phyloP scores from a whole-genome alignment of 2,888 invertebrate genomes.

The Hesperia comma region DNA sequence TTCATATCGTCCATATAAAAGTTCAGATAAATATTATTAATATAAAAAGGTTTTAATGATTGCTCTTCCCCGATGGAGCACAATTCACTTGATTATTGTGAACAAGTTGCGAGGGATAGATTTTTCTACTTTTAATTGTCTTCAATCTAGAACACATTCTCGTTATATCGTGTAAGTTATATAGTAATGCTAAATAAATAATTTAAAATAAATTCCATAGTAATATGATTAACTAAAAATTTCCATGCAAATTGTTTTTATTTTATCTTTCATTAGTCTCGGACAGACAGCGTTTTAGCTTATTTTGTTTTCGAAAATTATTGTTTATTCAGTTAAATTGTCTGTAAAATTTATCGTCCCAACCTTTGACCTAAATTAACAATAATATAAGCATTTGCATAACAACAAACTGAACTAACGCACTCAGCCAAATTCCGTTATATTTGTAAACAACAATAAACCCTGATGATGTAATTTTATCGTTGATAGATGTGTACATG shows the following conservation, averaged over 20 bases:
- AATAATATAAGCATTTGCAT: slow-evolving; percentile 19
- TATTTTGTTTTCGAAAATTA: slow-evolving; percentile 4
- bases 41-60: too few relatives aligned
- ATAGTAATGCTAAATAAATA: slow-evolving; percentile 8
- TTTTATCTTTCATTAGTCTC: slow-evolving; percentile 6
- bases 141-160: slow-evolving; percentile 30
- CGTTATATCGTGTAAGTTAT: slow-evolving; percentile 1
- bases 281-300: slow-evolving; percentile 8
- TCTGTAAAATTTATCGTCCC: background rate
- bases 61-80: too few relatives aligned
- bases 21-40: too few relatives aligned
- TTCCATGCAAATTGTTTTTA: slow-evolving; percentile 2
- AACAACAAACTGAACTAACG: slow-evolving; percentile 24
- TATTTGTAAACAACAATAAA: slow-evolving; percentile 24
- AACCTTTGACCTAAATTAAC: slow-evolving; percentile 3
- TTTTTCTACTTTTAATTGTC: background rate
- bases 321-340: background rate
- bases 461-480: slow-evolving; percentile 32
- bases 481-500: slow-evolving; percentile 43
- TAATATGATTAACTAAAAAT: slow-evolving; percentile 11
- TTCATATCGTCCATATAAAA: too few relatives aligned
- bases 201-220: slow-evolving; percentile 2
- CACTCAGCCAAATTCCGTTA: slow-evolving; percentile 3
- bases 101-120: background rate
- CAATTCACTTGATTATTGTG: too few relatives aligned